Conservation (phyloP, 2,797 vertebrate genomes). For the Crotalus adamanteus region DNA sequence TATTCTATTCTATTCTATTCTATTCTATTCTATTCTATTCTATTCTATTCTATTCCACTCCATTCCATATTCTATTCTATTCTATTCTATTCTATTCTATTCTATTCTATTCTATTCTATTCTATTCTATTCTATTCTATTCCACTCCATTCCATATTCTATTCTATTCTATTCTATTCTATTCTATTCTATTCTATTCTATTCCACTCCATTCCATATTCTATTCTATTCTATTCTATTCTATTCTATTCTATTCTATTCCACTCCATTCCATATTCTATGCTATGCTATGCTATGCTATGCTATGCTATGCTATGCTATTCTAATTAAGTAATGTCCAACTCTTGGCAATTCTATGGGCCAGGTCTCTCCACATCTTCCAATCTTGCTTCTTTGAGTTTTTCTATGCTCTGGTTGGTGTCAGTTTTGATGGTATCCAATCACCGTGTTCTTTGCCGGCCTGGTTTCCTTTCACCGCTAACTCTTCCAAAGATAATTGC, state of each 20-base stretch:
- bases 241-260: accelerated
- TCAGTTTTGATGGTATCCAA: neutral
- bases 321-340: neutral
- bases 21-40: too few species aligned
- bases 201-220: accelerated
- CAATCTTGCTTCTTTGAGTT: neutral
- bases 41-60: too few species aligned
- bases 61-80: accelerated
- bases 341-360: neutral
- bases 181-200: too few species aligned
- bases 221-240: too few species aligned
- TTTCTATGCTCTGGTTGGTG: neutral
- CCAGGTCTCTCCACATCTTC: neutral
- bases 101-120: too few species aligned
- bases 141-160: too few species aligned
- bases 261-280: too few species aligned
- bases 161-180: too few species aligned
- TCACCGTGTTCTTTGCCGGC: neutral
- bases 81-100: too few species aligned
- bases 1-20: accelerated
- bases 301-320: accelerated
- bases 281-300: accelerated
- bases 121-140: too few species aligned
- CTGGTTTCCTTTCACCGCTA: neutral
- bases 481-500: neutral